Percentiles rank a stretch among this genome's conserved stretches.
Conservation (phyloP, 2,888 invertebrate genomes). For the Vesta saturnalis region DNA sequence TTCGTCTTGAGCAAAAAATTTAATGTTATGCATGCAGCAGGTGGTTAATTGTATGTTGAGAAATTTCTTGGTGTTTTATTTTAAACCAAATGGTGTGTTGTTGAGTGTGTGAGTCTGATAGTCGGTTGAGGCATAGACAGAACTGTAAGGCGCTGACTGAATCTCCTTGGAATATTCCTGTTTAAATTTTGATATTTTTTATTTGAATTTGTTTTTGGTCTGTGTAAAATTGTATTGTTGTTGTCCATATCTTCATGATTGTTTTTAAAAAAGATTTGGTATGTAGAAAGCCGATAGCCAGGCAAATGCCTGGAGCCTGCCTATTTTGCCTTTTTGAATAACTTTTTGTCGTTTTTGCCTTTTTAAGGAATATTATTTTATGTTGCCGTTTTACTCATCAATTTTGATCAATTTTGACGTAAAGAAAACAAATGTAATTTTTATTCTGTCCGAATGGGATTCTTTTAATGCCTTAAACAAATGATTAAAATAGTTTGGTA, state of each 20-base stretch:
- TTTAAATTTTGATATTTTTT: too few species aligned
- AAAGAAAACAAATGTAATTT: too few species aligned
- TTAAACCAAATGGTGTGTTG: neutral
- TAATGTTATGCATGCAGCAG: neutral
- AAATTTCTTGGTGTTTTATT: neutral
- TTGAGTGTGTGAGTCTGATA: neutral
- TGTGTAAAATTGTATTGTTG: neutral
- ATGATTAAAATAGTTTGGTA: too few species aligned
- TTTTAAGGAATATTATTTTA: too few species aligned
- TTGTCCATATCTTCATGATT: too few species aligned
- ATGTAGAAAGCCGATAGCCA: too few species aligned
- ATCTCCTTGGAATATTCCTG: too few species aligned
- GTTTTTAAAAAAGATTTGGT: neutral
- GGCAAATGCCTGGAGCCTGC: too few species aligned
- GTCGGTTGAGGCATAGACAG: neutral
- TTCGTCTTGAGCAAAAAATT: neutral
- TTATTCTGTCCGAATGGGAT: neutral
- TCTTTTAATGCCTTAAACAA: neutral
- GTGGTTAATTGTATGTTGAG: neutral
- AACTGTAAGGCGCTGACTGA: too few species aligned
- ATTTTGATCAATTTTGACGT: neutral
- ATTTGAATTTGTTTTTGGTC: neutral
- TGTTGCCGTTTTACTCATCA: too few species aligned
- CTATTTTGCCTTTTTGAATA: too few species aligned
- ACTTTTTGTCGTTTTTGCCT: too few species aligned